A percentile compares a stretch with the other conserved stretches of the same genome.
phyloP scores from a whole-genome alignment of 2,888 invertebrate genomes.

The Trilocha varians region DNA sequence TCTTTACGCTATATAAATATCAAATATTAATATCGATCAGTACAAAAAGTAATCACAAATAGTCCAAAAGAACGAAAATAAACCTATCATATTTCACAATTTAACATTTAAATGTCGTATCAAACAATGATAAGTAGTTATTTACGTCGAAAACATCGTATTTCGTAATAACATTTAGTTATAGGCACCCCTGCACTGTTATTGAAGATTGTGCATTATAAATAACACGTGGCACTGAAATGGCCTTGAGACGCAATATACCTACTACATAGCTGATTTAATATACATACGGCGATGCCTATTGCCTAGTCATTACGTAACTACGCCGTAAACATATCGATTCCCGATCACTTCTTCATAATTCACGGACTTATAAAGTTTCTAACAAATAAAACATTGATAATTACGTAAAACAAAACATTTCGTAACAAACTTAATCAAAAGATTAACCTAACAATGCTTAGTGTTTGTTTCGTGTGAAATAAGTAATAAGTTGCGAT shows the following conservation, averaged over 20 bases:
- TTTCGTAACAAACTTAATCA: constrained; percentile 24
- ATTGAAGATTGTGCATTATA: not conserved
- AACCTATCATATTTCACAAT: too few species aligned
- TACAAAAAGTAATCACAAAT: too few species aligned
- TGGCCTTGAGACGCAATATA: too few species aligned
- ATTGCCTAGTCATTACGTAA: constrained; percentile 57
- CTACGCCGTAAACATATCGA: constrained; percentile 41
- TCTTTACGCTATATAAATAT: too few species aligned
- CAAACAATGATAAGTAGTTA: not conserved
- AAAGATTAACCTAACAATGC: constrained; percentile 50
- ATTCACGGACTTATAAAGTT: constrained; percentile 41
- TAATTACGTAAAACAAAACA: constrained; percentile 25
- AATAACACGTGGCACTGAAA: constrained; percentile 34
- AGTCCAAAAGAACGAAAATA: too few species aligned
- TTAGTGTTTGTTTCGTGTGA: constrained; percentile 28
- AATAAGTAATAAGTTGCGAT: constrained; percentile 28
- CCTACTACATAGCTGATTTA: constrained; percentile 9
- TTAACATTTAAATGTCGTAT: too few species aligned
- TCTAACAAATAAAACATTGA: constrained; percentile 22
- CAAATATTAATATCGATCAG: too few species aligned
- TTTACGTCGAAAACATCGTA: not conserved
- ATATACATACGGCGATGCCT: constrained; percentile 35
- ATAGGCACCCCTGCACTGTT: not conserved
- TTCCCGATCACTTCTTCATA: constrained; percentile 33
- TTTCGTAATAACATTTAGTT: not conserved